A percentile compares a stretch with the other conserved stretches of the same genome.
Evolutionary conservation across 2,888 invertebrate species (phyloP).

Genomic region (Ectemnius continuus): DNA sequence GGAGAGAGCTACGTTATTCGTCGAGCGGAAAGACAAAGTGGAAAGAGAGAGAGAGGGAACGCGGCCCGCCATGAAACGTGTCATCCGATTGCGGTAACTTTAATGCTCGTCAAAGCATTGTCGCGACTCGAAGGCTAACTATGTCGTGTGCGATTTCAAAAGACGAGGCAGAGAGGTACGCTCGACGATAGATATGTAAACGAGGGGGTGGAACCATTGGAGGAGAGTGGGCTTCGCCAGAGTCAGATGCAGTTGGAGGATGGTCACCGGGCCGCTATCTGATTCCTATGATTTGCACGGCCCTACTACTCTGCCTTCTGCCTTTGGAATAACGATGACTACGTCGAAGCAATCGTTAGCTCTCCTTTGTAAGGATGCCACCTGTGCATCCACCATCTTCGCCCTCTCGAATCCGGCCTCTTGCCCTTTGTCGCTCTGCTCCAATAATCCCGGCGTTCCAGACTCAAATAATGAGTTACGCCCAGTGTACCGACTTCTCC

Average conservation of each 20-base stretch:
- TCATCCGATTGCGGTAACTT: too few relatives aligned
- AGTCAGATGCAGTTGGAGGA: too few relatives aligned
- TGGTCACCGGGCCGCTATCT: slow-evolving; percentile 40
- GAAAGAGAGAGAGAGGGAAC: too few relatives aligned
- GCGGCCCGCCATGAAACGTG: too few relatives aligned
- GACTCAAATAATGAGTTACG: neutral
- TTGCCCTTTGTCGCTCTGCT: slow-evolving; percentile 21
- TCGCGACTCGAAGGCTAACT: too few relatives aligned
- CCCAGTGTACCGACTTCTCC: neutral
- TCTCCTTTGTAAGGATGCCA: slow-evolving; percentile 49
- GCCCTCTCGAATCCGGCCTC: slow-evolving; percentile 3
- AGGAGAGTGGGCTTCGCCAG: neutral
- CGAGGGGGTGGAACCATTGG: slow-evolving; percentile 19
- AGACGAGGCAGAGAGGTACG: slow-evolving; percentile 5
- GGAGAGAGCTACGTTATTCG: too few relatives aligned
- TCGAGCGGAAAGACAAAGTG: too few relatives aligned
- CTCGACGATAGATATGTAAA: slow-evolving; percentile 36
- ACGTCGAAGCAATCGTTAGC: slow-evolving; percentile 41
- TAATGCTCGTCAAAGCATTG: too few relatives aligned
- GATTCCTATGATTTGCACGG: slow-evolving; percentile 53
- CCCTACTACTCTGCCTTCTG: slow-evolving; percentile 15
- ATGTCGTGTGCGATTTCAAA: slow-evolving; percentile 8
- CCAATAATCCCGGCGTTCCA: neutral
- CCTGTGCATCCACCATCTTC: neutral
- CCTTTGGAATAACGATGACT: slow-evolving; percentile 30